Percentiles rank a stretch among this genome's conserved stretches.
phyloP scores from a whole-genome alignment of 2,888 invertebrate genomes.

The Oscheius sp. region DNA sequence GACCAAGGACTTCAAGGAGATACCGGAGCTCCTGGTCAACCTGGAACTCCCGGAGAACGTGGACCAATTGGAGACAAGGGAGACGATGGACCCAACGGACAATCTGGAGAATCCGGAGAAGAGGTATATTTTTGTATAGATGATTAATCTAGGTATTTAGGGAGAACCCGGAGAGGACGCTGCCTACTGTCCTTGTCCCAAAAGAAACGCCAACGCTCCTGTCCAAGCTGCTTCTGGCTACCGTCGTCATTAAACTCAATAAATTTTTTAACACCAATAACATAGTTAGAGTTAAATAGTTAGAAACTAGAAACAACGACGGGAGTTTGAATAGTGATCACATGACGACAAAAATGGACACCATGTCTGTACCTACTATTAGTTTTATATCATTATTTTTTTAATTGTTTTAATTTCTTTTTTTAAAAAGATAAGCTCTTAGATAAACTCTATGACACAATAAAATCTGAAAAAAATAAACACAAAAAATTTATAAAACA shows the following conservation, averaged over 20 bases:
- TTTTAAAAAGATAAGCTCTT: no score
- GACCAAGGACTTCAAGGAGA: slow-evolving; percentile 57
- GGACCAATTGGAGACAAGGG: slow-evolving; percentile 60
- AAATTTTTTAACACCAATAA: neutral
- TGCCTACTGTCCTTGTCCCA: slow-evolving; percentile 59
- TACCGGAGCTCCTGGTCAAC: slow-evolving; percentile 48
- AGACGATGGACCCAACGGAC: slow-evolving; percentile 55
- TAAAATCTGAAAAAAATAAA: no score
- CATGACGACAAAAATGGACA: no score
- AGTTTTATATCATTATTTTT: no score
- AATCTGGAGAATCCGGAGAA: slow-evolving; percentile 58
- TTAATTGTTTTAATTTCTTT: no score
- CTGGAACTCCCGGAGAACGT: slow-evolving; percentile 60
- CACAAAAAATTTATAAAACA: no score
- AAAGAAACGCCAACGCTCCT: slow-evolving; percentile 38
- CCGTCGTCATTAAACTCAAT: slow-evolving; percentile 22
- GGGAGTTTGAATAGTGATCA: no score
- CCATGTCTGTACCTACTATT: no score
- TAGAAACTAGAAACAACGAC: no score
- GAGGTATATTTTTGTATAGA: no score
- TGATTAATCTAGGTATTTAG: neutral
- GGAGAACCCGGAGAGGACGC: slow-evolving; percentile 61
- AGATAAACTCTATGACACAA: no score
- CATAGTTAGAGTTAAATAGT: no score
- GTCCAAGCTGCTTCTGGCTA: slow-evolving; percentile 32